These are phyloP conservation scores for Myotis planiceps DNA, from an alignment of 2,797 vertebrate species.

Conservation along the genomic window DNA sequence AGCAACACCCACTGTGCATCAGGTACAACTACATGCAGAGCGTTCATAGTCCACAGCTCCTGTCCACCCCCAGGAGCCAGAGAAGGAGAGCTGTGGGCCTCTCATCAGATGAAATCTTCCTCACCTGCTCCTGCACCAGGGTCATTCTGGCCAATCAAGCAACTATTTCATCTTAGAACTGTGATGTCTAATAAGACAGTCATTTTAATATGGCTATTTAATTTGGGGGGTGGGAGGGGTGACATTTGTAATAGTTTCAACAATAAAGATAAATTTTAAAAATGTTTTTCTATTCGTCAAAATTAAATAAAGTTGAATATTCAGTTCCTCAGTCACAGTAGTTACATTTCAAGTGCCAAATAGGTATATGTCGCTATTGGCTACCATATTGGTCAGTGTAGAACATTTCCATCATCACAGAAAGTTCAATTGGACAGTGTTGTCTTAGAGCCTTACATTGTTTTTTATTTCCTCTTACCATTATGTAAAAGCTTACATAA, in stretches of 20 bases:
- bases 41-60: background rate
- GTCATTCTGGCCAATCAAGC: background rate
- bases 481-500: background rate
- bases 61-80: background rate
- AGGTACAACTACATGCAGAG: background rate
- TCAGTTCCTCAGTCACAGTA: background rate
- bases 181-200: background rate
- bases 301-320: slow-evolving; percentile 50
- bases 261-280: background rate
- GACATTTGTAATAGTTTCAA: background rate
- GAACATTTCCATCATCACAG: background rate
- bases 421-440: background rate
- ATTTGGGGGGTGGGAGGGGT: background rate
- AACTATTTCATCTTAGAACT: slow-evolving; percentile 27
- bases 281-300: background rate
- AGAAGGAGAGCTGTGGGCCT: background rate
- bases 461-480: background rate
- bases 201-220: background rate
- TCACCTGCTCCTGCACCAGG: background rate
- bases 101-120: background rate
- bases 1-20: background rate
- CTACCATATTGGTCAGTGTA: background rate
- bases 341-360: background rate
- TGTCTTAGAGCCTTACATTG: background rate
- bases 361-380: background rate